A percentile compares a stretch with the other conserved stretches of the same genome.
These are phyloP conservation scores for Melanaphis sacchari DNA, from an alignment of 1,140 invertebrate species.

Conservation along the genomic window DNA sequence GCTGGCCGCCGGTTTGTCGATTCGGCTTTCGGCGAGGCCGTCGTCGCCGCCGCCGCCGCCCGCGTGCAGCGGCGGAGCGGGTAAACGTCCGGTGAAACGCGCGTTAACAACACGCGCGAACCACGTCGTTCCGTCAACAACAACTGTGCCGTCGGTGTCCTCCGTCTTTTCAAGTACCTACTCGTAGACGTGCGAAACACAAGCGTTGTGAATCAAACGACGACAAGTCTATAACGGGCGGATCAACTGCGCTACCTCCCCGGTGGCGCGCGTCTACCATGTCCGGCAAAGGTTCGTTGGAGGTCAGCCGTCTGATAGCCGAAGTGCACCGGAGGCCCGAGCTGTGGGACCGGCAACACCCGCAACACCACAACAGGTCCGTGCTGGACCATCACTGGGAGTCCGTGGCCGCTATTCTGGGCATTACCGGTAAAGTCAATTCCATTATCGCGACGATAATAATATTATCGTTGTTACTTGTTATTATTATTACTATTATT, in stretches of 20 bases:
- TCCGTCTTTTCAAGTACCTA: not conserved
- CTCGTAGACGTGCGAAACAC: too few species aligned
- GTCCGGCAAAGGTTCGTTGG: slow-evolving; percentile 7
- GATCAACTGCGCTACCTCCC: not conserved
- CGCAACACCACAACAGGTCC: slow-evolving; percentile 41
- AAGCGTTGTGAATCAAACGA: too few species aligned
- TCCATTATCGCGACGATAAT: too few species aligned
- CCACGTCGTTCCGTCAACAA: not conserved
- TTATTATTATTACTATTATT: too few species aligned
- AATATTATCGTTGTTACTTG: too few species aligned
- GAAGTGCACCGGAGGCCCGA: slow-evolving; percentile 13
- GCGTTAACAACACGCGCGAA: not conserved
- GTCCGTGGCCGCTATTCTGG: not conserved
- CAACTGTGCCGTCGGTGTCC: not conserved
- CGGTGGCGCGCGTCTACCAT: not conserved
- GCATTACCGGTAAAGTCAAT: not conserved
- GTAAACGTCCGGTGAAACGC: slow-evolving; percentile 42
- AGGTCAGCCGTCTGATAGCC: not conserved
- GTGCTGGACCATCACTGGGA: slow-evolving; percentile 42
- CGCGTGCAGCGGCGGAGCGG: slow-evolving; percentile 47
- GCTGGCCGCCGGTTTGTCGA: slow-evolving; percentile 21
- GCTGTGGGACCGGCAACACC: slow-evolving; percentile 38
- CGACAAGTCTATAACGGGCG: not conserved
- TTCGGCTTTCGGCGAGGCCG: not conserved
- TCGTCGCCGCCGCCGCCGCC: not conserved